These are phyloP conservation scores for Yponomeuta evonymella DNA, from an alignment of 2,888 invertebrate species.

Conservation along the genomic window DNA sequence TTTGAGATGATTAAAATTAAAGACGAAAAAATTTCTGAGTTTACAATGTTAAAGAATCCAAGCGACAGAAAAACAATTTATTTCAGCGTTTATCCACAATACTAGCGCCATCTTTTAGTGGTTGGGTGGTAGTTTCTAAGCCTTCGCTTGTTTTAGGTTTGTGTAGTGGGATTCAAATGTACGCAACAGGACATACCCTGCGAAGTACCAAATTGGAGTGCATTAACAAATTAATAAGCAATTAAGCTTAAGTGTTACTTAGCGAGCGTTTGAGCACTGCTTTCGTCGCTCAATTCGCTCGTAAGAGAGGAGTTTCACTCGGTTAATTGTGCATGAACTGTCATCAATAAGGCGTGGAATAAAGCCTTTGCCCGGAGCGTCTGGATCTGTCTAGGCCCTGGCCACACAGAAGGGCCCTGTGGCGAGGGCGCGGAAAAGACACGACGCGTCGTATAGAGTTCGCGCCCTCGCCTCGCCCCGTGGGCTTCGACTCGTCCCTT, in stretches of 20 bases:
- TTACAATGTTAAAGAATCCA: too few relatives aligned
- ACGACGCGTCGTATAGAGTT: too few relatives aligned
- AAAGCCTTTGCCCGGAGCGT: neutral
- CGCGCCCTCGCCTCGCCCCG: too few relatives aligned
- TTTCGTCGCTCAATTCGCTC: neutral
- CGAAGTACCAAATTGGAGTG: conserved; percentile 14
- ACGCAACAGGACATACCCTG: neutral
- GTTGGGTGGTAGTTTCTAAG: too few relatives aligned
- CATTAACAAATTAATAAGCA: conserved; percentile 20
- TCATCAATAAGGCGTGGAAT: neutral
- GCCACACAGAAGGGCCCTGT: too few relatives aligned
- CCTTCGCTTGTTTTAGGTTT: too few relatives aligned
- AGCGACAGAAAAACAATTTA: too few relatives aligned
- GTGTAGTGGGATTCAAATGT: neutral
- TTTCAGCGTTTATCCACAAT: neutral
- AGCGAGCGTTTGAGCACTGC: conserved; percentile 1
- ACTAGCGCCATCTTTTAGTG: neutral
- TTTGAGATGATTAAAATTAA: too few relatives aligned
- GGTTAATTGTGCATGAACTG: neutral
- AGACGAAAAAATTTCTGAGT: too few relatives aligned
- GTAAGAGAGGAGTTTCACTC: neutral
- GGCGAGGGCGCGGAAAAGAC: too few relatives aligned
- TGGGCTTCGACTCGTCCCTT: too few relatives aligned
- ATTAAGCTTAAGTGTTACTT: conserved; percentile 19
- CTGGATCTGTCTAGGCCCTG: neutral